phyloP scores from a whole-genome alignment of 2,888 invertebrate species.

The Euplexia lucipara region DNA sequence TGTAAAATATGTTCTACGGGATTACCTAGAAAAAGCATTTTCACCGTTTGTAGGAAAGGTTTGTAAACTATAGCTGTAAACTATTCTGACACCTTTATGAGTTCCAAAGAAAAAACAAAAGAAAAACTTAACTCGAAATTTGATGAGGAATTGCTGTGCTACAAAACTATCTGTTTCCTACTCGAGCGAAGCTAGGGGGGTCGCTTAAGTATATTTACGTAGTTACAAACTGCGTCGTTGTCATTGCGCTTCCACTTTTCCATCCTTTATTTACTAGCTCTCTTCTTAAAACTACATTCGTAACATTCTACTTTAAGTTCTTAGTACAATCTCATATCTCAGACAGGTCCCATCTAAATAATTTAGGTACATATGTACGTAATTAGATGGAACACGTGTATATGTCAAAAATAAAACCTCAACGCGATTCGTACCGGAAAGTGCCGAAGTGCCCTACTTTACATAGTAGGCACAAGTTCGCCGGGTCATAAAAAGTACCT shows the following conservation, averaged over 20 bases:
- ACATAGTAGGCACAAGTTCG: constrained; percentile 12
- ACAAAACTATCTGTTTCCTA: too few species aligned
- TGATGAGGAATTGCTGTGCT: too few species aligned
- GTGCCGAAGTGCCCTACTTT: constrained; percentile 24
- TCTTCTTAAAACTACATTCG: background rate
- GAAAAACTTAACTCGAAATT: too few species aligned
- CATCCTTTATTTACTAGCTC: too few species aligned
- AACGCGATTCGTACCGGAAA: background rate
- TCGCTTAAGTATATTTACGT: too few species aligned
- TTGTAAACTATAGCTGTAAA: background rate
- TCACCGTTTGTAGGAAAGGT: background rate
- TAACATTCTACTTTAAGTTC: background rate
- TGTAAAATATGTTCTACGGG: background rate
- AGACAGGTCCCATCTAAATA: constrained; percentile 28
- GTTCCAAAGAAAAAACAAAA: background rate
- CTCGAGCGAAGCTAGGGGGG: too few species aligned
- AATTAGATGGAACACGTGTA: constrained; percentile 13
- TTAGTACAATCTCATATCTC: constrained; percentile 1
- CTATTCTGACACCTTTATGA: background rate
- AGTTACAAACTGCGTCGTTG: too few species aligned
- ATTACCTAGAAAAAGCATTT: background rate
- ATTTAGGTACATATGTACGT: too few species aligned
- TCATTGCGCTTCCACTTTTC: background rate
- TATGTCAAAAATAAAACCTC: constrained; percentile 27
- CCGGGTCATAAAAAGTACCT: constrained; percentile 24